Percentiles rank a stretch among this genome's conserved stretches.
Conservation (phyloP, 2,888 invertebrate genomes). For the Synanthedon vespiformis region DNA sequence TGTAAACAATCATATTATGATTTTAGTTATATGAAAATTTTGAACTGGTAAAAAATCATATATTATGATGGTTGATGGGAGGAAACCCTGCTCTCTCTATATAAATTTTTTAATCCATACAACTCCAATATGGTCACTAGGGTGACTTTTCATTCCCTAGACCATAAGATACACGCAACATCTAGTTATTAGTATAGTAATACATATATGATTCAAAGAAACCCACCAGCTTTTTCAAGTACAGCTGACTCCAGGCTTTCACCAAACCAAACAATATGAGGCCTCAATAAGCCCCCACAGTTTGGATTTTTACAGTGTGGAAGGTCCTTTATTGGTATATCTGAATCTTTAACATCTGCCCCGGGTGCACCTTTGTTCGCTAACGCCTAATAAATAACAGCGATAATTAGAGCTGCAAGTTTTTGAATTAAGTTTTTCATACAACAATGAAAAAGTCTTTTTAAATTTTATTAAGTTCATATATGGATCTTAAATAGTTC, state of each 20-base stretch:
- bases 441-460: background rate
- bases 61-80: too few relatives aligned
- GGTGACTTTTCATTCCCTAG: too few relatives aligned
- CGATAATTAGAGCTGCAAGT: background rate
- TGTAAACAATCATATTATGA: too few relatives aligned
- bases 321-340: conserved; percentile 75
- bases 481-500: too few relatives aligned
- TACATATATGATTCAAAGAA: background rate
- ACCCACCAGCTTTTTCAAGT: conserved; percentile 72
- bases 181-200: too few relatives aligned
- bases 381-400: conserved; percentile 31
- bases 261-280: conserved; percentile 91
- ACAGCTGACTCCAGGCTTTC: conserved; percentile 77
- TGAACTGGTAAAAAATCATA: too few relatives aligned
- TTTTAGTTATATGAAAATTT: too few relatives aligned
- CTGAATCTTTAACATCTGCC: conserved; percentile 54
- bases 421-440: background rate
- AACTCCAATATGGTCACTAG: too few relatives aligned
- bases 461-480: background rate
- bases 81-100: too few relatives aligned
- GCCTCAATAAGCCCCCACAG: conserved; percentile 79
- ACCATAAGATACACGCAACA: too few relatives aligned
- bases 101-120: too few relatives aligned
- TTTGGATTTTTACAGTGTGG: conserved; percentile 74
- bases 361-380: conserved; percentile 73